phyloP scores from a whole-genome alignment of 2,113 vertebrate species.

The Trichechus manatus region DNA sequence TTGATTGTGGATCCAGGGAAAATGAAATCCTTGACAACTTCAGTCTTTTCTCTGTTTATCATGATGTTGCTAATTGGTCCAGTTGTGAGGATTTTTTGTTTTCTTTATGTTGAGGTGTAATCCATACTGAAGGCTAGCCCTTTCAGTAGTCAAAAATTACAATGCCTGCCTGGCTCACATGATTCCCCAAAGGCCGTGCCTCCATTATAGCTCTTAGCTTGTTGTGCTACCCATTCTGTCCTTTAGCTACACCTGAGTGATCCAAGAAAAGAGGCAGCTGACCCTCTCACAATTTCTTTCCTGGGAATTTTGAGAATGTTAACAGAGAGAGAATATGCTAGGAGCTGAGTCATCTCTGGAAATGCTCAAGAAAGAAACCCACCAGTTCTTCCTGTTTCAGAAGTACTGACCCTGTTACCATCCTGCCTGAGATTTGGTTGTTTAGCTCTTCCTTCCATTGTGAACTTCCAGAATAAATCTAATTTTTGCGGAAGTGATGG shows the following conservation, averaged over 20 bases:
- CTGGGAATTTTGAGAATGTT: background rate
- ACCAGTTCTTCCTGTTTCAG: background rate
- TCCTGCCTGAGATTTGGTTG: background rate
- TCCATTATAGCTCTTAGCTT: no score
- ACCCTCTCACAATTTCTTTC: background rate
- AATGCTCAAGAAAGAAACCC: background rate
- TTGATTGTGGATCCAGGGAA: no score
- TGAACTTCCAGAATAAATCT: background rate
- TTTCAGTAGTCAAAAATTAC: background rate
- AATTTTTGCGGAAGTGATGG: slow-evolving; percentile 2
- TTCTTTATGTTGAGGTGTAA: no score
- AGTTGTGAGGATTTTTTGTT: no score
- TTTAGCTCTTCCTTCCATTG: background rate
- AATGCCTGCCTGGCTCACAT: background rate
- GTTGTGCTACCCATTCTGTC: background rate
- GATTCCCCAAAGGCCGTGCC: background rate
- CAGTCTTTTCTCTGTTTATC: no score
- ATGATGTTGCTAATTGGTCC: no score
- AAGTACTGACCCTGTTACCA: background rate
- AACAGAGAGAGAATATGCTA: background rate
- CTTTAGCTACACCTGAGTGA: background rate
- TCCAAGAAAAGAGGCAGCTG: background rate
- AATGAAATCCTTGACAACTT: no score
- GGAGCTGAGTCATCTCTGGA: background rate
- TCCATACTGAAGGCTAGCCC: no score